Conservation (phyloP, 2,888 invertebrate genomes). For the Vannuccia rotundouncinata region DNA sequence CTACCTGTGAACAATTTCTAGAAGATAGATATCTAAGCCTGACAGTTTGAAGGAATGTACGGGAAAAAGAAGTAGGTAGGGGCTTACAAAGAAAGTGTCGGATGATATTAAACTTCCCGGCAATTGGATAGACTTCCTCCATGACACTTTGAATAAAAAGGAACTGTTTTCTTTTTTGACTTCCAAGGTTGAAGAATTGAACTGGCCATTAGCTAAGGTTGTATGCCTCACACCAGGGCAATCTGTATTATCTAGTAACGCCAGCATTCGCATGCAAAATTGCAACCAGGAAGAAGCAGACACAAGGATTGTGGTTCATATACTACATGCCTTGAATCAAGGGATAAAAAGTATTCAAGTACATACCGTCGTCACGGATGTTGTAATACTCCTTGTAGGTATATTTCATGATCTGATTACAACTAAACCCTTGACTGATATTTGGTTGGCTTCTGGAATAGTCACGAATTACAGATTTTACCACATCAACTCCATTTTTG, state of each 20-base stretch:
- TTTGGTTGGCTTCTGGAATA: background rate
- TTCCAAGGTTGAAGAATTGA: constrained; percentile 15
- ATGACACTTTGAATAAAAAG: background rate
- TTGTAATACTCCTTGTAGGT: background rate
- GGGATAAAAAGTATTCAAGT: constrained; percentile 15
- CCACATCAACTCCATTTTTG: background rate
- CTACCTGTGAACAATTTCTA: constrained; percentile 31
- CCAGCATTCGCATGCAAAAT: background rate
- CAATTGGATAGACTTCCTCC: background rate
- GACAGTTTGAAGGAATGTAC: constrained; percentile 10
- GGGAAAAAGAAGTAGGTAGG: background rate
- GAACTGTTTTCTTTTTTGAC: constrained; percentile 20
- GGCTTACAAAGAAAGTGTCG: background rate
- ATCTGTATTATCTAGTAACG: background rate
- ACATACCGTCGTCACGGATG: background rate
- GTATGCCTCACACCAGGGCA: background rate
- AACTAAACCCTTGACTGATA: constrained; percentile 9
- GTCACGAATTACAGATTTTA: background rate
- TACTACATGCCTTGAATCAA: background rate
- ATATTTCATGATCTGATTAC: constrained; percentile 8
- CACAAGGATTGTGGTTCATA: constrained; percentile 1
- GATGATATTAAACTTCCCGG: background rate
- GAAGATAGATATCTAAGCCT: constrained; percentile 1
- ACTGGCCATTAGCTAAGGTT: constrained; percentile 16
- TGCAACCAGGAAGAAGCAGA: background rate